Percentiles rank a stretch among this genome's conserved stretches.
Evolutionary conservation across 2,797 vertebrate species (phyloP).

Genomic region (Trachurus trachurus): DNA sequence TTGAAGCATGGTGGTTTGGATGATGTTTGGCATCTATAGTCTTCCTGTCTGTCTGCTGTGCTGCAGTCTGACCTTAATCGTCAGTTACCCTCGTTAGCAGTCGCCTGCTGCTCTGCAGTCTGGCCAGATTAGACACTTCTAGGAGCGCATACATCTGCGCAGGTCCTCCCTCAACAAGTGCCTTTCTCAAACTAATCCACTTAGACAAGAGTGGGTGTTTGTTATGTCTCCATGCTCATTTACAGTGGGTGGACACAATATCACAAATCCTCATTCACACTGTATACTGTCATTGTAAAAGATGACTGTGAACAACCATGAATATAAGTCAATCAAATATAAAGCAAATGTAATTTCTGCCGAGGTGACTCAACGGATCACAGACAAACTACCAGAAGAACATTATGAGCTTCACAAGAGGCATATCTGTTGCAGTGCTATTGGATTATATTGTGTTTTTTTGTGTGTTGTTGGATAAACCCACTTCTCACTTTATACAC

Average conservation of each 20-base stretch:
- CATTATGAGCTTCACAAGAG: background rate
- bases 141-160: slow-evolving; percentile 64
- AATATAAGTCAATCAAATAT: background rate
- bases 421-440: background rate
- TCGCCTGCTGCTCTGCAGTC: slow-evolving; percentile 76
- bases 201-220: slow-evolving; percentile 59
- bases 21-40: slow-evolving; percentile 63
- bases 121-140: slow-evolving; percentile 77
- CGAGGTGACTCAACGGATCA: background rate
- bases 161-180: slow-evolving; percentile 62
- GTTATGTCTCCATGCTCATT: slow-evolving; percentile 19
- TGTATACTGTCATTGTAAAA: background rate
- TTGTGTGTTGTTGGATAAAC: background rate
- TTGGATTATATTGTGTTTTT: background rate
- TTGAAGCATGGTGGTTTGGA: slow-evolving; percentile 41
- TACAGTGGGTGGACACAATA: slow-evolving; percentile 36
- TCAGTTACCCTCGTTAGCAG: slow-evolving; percentile 79
- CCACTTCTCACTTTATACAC: slow-evolving; percentile 7
- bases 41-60: slow-evolving; percentile 50
- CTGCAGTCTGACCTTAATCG: slow-evolving; percentile 81
- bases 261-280: slow-evolving; percentile 12
- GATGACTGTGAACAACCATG: background rate
- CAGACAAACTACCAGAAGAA: background rate
- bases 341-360: background rate
- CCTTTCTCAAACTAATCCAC: slow-evolving; percentile 73